Evolutionary conservation across 2,888 invertebrate genomes (phyloP), one percentile per base, ranked within the genome.

Genomic region (Rhagonycha lutea): DNA sequence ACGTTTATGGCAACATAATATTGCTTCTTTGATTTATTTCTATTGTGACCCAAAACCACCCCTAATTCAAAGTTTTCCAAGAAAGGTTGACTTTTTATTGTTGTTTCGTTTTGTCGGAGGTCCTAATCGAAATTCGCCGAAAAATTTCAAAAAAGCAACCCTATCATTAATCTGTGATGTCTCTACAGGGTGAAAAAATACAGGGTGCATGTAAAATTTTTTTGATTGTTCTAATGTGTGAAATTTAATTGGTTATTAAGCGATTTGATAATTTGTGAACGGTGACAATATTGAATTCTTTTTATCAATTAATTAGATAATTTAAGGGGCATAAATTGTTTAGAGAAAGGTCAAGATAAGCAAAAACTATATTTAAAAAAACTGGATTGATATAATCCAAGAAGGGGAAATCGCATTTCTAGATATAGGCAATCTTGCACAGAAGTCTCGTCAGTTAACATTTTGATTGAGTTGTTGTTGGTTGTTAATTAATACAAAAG

Each of bases 381-480:
- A 70, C 28, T 62, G 62, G 47, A 73, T 67, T 29, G 71, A 71
- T 73, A 74, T 69, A 74, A 26, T 26, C 24, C 74, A 74, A 75
- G 75, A 77, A 75, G 77, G 77, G 77, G 77, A 77, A 77, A 72
- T 69, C 77, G 74, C 77, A 69, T 18, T 70, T 73, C 68, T 70
- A 77, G 73, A 77, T 77, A 77, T 77, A 75, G 61, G 60, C 77
- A 77, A 77, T 77, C 75, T 77, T 75, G 69, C 68, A 75, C 75
- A 72, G 75, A 75, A 72, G 69, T 68, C 61, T 63, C 70, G 74
- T 68, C 75, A 77, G 77, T 77, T 71, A 72, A 75, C 70, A 75
- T 73, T 74, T 77, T 74, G 29, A 70, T 72, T 74, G 65, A 74
- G 74, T 77, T 77, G 72, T 63, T 63, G 63, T 11, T 70, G 74